Conservation (phyloP, 2,888 invertebrate genomes). For the Agonum fuliginosum region DNA sequence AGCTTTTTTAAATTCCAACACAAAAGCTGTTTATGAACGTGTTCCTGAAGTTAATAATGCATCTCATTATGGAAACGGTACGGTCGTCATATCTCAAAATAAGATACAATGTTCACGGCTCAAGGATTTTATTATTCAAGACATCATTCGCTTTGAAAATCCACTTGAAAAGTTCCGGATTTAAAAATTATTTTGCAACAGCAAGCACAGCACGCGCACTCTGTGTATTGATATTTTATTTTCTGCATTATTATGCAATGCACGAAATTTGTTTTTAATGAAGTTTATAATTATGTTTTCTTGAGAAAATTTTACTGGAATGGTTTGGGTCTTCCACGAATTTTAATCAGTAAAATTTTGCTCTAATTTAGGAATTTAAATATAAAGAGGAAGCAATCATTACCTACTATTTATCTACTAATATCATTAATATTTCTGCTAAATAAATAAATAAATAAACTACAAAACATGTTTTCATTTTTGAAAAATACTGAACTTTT, state of each 20-base stretch:
- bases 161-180: constrained; percentile 41
- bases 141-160: constrained; percentile 24
- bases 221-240: constrained; percentile 54
- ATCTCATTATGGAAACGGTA: too few relatives aligned
- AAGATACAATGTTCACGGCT: not conserved
- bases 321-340: not conserved
- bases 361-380: too few relatives aligned
- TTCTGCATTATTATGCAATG: constrained; percentile 48
- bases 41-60: too few relatives aligned
- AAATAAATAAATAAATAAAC: too few relatives aligned
- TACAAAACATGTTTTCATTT: too few relatives aligned
- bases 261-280: constrained; percentile 49
- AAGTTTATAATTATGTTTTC: constrained; percentile 53
- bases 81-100: too few relatives aligned
- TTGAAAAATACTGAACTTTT: too few relatives aligned
- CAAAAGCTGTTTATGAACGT: too few relatives aligned
- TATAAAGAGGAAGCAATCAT: too few relatives aligned
- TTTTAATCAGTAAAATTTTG: constrained; percentile 29
- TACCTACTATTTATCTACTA: too few relatives aligned
- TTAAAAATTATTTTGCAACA: constrained; percentile 37
- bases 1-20: too few relatives aligned
- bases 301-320: constrained; percentile 25
- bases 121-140: constrained; percentile 24
- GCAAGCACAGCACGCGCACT: constrained; percentile 5
- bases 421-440: too few relatives aligned